These are phyloP conservation scores for Nephrotoma guestfalica DNA, from an alignment of 2,888 invertebrate species.

Conservation along the genomic window DNA sequence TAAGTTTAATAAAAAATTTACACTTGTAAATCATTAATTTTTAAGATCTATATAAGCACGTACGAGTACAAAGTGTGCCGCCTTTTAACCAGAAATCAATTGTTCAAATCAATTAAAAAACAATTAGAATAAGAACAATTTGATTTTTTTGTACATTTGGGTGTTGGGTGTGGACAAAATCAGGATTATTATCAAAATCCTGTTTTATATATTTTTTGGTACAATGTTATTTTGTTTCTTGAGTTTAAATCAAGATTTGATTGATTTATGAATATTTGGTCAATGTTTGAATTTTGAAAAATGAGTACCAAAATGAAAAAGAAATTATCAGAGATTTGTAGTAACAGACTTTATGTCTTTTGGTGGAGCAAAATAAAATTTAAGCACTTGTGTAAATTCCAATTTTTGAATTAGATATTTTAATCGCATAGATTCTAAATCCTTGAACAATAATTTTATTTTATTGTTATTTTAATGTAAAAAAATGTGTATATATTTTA, in stretches of 20 bases:
- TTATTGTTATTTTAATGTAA: neutral
- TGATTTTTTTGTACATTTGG: neutral
- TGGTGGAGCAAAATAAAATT: neutral
- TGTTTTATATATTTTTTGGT: neutral
- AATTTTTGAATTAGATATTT: neutral
- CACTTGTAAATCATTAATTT: neutral
- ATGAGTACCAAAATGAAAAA: neutral
- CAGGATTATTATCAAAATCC: neutral
- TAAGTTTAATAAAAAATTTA: neutral
- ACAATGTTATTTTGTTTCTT: neutral
- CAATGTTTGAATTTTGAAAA: neutral
- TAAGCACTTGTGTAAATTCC: neutral
- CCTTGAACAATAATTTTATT: neutral
- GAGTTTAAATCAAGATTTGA: neutral
- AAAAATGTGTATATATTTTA: neutral
- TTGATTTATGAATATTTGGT: neutral
- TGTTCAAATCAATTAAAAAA: neutral
- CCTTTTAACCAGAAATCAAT: neutral
- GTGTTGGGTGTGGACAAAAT: neutral
- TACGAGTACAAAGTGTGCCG: neutral
- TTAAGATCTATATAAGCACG: neutral
- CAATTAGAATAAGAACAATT: neutral
- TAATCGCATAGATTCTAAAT: neutral
- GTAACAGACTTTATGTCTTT: neutral
- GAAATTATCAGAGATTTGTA: neutral